phyloP scores from a whole-genome alignment of 2,797 vertebrate genomes.

The Enteromius mattozi region DNA sequence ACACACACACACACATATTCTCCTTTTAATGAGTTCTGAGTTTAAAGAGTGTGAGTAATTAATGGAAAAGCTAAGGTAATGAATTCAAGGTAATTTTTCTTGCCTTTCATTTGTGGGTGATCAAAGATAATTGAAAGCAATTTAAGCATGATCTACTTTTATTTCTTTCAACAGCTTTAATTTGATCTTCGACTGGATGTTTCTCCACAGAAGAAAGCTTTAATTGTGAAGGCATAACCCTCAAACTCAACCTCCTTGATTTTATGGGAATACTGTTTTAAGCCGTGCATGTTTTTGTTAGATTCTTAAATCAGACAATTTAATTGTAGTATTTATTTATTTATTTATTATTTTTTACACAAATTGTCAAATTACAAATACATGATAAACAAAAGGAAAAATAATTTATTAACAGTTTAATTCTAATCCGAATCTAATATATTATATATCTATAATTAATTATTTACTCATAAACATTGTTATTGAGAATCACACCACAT shows the following conservation, averaged over 20 bases:
- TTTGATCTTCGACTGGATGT: conserved; percentile 53
- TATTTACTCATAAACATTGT: too few relatives aligned
- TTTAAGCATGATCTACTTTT: conserved; percentile 68
- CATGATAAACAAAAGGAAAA: not conserved
- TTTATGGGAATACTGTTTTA: not conserved
- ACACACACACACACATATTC: conserved; percentile 17
- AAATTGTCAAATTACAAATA: not conserved
- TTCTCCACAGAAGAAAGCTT: conserved; percentile 53
- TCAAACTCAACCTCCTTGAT: conserved; percentile 27
- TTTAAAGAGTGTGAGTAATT: conserved; percentile 84
- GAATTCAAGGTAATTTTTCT: conserved; percentile 69
- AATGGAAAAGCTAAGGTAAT: conserved; percentile 74
- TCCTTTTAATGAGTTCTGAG: conserved; percentile 81
- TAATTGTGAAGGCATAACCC: conserved; percentile 46
- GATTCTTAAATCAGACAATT: not conserved
- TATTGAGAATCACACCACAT: too few relatives aligned
- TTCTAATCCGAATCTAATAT: too few relatives aligned
- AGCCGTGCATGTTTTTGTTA: not conserved
- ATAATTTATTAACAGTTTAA: too few relatives aligned
- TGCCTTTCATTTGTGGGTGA: conserved; percentile 68
- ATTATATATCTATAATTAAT: too few relatives aligned
- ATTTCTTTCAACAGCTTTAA: conserved; percentile 64
- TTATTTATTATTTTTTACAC: not conserved
- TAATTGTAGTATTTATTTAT: not conserved
- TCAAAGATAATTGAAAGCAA: conserved; percentile 68